Base-by-base conservation (phyloP, 2,113 vertebrate genomes). In the Lonchura striata region DNA sequence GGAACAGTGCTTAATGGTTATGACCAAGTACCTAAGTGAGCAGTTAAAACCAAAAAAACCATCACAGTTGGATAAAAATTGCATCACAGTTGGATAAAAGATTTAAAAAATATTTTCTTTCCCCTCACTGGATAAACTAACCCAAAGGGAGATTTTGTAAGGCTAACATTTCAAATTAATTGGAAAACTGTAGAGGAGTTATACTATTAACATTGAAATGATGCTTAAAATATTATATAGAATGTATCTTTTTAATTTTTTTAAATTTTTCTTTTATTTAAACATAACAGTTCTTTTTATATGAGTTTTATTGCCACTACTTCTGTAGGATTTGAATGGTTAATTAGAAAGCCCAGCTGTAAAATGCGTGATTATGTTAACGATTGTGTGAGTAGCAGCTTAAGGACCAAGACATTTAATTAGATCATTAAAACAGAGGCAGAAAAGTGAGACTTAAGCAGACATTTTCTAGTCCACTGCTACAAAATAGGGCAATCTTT, bases 21-120 rank as follows among this genome's bases (percentile, higher is more conserved):
- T 63, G 68, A 85, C 63, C 61, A 75, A 74, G 50, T 71, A 49
- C 71, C 85, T 96, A 74, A 92, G 64, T 76, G 86, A 94, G 93
- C 50, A 86, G 52, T 90, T 90, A 82, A 93, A 93, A 74, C 53
- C 15, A 44, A 66, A 90, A 56, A 24, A 41, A 8, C 16, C 86
- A 90, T 66, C 85, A 83, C 68, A 74, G 24, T 35, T 87, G 57
- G 74, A 92, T 68, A 56, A 87, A 87, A 56, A 42, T 57, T 57
- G 33, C 92, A 90, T 68, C 85, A 86, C 68, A 78, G 27, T 39
- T 88, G 60, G 76, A 93, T 70, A 54, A 86, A 86, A 50, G 21
- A 50, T 70, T 86, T 93, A 35, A 66, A 19, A 49, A 82, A 54
- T 1, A 1, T 10, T 33, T 56, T 17, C 19, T 27, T 4, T 0